Conservation (phyloP, 92 coral and sea anemone genomes). For the Bergia puertoricense region DNA sequence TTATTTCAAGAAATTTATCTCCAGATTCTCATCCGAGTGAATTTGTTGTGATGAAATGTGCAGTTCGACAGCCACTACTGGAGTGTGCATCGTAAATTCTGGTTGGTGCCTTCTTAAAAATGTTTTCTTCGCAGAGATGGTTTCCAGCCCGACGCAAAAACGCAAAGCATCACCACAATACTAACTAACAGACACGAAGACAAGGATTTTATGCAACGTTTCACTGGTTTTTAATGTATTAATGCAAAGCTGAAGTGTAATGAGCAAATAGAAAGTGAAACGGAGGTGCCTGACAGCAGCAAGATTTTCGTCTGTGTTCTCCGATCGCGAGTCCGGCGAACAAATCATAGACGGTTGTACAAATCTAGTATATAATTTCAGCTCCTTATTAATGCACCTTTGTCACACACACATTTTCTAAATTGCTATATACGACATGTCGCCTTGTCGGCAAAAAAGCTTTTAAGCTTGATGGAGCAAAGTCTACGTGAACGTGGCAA, state of each 20-base stretch:
- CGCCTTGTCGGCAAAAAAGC: slow-evolving; percentile 20
- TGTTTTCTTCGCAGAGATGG: not conserved
- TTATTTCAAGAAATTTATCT: slow-evolving; percentile 2
- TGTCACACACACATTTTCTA: not conserved
- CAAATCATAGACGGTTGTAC: slow-evolving; percentile 16
- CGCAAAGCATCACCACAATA: not conserved
- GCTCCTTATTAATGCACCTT: slow-evolving; percentile 19
- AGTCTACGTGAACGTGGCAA: slow-evolving; percentile 24
- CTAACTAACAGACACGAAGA: not conserved
- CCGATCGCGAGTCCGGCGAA: not conserved
- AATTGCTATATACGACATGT: slow-evolving; percentile 20
- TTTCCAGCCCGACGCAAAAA: not conserved
- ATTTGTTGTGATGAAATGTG: slow-evolving; percentile 7
- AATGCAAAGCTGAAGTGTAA: not conserved
- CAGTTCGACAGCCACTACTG: not conserved
- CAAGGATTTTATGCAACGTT: not conserved
- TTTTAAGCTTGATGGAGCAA: not conserved
- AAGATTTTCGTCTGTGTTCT: not conserved
- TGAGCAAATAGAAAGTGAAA: slow-evolving; percentile 1
- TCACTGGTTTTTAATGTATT: not conserved
- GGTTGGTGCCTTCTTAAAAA: not conserved
- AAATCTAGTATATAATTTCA: not conserved
- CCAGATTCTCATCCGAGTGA: slow-evolving; percentile 9
- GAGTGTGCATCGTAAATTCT: not conserved
- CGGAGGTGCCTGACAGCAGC: not conserved